Evolutionary conservation across 2,113 vertebrate genomes (phyloP).

Genomic region (Ammodytes dubius): DNA sequence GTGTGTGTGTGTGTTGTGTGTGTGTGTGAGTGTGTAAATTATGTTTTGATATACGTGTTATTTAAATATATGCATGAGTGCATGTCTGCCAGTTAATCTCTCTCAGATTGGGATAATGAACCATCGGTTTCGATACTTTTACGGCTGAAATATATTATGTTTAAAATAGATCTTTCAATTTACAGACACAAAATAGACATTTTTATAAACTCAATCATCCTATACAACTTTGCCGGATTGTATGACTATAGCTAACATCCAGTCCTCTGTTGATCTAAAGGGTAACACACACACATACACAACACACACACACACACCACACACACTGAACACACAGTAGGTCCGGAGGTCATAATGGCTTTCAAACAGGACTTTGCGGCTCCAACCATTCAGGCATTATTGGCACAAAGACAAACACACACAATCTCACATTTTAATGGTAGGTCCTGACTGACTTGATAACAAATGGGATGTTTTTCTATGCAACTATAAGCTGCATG

Average conservation of each 20-base stretch:
- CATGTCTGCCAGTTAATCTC: neutral
- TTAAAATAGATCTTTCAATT: neutral
- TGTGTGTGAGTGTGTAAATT: conserved; percentile 2
- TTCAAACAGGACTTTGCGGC: neutral
- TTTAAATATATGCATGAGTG: conserved; percentile 3
- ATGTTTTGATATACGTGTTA: neutral
- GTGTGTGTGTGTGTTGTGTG: conserved; percentile 12
- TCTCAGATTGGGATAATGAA: conserved; percentile 14
- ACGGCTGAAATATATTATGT: neutral
- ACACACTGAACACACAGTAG: neutral
- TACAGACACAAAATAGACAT: neutral
- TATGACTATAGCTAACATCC: neutral
- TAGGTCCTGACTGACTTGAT: neutral
- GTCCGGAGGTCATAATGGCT: neutral
- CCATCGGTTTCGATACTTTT: neutral
- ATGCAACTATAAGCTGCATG: neutral
- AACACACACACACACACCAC: neutral
- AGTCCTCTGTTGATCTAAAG: neutral
- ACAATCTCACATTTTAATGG: neutral
- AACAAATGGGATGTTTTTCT: neutral
- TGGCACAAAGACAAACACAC: neutral
- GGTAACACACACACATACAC: neutral
- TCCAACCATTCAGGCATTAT: neutral
- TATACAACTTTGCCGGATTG: neutral
- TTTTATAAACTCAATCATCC: too few species aligned